Base-by-base conservation (phyloP, 2,888 invertebrate genomes). In the Drosophila rubida region DNA sequence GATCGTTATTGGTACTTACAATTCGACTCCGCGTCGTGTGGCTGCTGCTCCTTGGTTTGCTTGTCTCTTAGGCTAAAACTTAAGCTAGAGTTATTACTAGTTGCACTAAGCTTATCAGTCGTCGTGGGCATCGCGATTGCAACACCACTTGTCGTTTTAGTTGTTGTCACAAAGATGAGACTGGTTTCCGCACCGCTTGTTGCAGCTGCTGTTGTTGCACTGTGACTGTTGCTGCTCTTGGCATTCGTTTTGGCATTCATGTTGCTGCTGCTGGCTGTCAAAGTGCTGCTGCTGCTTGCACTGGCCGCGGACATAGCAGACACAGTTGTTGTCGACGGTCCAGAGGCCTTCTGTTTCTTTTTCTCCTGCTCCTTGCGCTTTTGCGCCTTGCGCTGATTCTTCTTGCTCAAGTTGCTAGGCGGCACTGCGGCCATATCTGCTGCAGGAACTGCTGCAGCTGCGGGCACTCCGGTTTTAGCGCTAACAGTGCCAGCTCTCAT, bases 81-180 rank as follows among this genome's bases (percentile, higher is more conserved):
- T 83, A 86, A 58, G 73, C 59, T 89, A 86, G 72, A 73, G 81
- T 81, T 88, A 87, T 75, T 84, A 80, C 70, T 89, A 89, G 82
- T 76, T 80, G 81, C 86, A 82, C 78, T 90, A 87, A 88, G 84
- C 67, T 80, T 87, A 90, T 89, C 89, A 90, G 89, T 89, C 89
- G 58, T 72, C 69, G 73, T 59, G 57, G 78, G 63, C 55, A 78
- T 75, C 50, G 53, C 46, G 57, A 61, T 61, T 57, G 67, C 49
- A 41, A 76, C 69, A 27, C 67, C 75, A 64, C 67, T 70, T 55
- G 69, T 65, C 39, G 70, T 55, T 65, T 70, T 71, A 53, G 81
- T 78, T 70, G 74, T 69, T 42, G 70, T 82, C 66, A 73, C 68
- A 61, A 58, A 61, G 53, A 66, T 70, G 49, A 60, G 62, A 14